Conservation (phyloP, 1,140 invertebrate genomes). For the Sinonovacula constricta region DNA sequence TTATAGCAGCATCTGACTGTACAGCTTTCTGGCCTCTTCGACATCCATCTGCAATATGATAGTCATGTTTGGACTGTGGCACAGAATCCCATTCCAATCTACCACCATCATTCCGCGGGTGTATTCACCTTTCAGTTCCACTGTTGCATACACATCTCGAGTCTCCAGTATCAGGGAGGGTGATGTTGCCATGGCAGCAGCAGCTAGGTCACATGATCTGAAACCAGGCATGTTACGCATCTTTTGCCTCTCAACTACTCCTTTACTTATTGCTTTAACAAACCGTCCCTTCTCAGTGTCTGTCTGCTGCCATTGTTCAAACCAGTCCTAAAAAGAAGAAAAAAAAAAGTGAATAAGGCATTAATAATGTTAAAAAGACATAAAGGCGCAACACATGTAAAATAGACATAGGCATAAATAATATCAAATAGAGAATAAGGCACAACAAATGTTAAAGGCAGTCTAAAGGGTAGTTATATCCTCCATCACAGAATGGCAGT, state of each 20-base stretch:
- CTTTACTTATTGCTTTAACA: slow-evolving; percentile 39
- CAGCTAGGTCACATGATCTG: slow-evolving; percentile 62
- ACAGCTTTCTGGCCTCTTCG: no score
- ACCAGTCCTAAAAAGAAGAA: slow-evolving; percentile 66
- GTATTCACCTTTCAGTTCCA: slow-evolving; percentile 39
- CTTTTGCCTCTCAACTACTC: slow-evolving; percentile 21
- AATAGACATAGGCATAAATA: no score
- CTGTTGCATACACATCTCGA: slow-evolving; percentile 44
- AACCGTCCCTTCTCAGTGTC: slow-evolving; percentile 59
- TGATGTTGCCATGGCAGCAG: slow-evolving; percentile 66
- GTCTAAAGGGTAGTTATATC: no score
- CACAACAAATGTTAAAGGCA: no score
- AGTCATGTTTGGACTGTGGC: no score
- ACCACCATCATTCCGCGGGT: slow-evolving; percentile 45
- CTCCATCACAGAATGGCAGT: no score
- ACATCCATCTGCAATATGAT: no score
- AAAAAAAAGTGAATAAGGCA: no score
- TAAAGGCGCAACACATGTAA: no score
- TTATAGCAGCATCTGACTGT: no score
- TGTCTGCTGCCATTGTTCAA: slow-evolving; percentile 55
- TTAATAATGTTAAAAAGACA: no score
- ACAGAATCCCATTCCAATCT: slow-evolving; percentile 27
- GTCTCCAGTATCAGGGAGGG: slow-evolving; percentile 53
- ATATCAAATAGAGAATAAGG: no score
- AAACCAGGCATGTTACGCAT: slow-evolving; percentile 27